Evolutionary conservation across 2,797 vertebrate species (phyloP), one percentile per base, ranked within the genome.

Genomic region (Chelon auratus): DNA sequence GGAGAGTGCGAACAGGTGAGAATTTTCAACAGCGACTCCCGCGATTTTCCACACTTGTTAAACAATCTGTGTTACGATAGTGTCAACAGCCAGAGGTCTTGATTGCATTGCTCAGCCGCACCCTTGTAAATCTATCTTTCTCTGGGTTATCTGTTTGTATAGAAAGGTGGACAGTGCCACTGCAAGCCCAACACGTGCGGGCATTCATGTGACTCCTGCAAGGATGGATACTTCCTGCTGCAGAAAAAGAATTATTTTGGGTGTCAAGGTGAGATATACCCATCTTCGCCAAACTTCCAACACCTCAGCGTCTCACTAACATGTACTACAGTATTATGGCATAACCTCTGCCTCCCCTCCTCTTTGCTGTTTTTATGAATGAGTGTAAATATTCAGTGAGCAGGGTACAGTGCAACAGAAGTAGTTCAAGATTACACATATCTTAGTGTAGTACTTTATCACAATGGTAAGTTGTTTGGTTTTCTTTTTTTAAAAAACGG

Each of bases 1-100:
- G 94, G 93, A 80, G 96, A 97, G 77, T 99, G 97, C 81, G 90
- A 94, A 43, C 95, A 97, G 96, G 97, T 98, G 93, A 94, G 79
- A 14, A 63, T 68, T 77, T 81, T 77, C 36, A 58, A 64, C 39
- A 10, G 15, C 11, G 17, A 64, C 30, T 68, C 43, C 3, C 15
- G 22, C 30, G 40, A 40, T 40, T 3, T 54, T 63, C n/a, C 15
- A 20, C 14, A 58, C 43, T 17, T 48, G 8, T 47, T 43, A n/a
- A 63, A 20, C 48, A 58, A 47, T 62, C 15, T 11, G 11, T 22
- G 11, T 22, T 33, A 1, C 13, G 4, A 48, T n/a, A 2, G 48
- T 53, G 17, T 59, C 7, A 22, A 56, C 24, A 26, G 6, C 13
- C 20, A 52, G 15, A 14, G 14, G 39, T 54, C 37, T 39, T 57